phyloP scores from a whole-genome alignment of 2,888 invertebrate species.

The Leucoma salicis region DNA sequence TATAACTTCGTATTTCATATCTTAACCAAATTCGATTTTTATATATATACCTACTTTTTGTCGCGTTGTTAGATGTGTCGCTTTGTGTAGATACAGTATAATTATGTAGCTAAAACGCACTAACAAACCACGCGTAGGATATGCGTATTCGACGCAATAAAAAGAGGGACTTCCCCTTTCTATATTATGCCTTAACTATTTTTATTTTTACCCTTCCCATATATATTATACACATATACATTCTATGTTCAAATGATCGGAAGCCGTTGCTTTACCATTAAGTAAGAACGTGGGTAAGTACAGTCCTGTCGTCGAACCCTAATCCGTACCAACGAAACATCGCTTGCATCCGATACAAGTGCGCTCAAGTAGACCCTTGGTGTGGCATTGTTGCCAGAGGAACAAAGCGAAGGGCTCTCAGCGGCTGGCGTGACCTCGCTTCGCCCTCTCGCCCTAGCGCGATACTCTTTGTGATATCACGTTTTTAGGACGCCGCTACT shows the following conservation, averaged over 20 bases:
- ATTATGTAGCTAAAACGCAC: too few species aligned
- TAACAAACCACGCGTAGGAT: too few species aligned
- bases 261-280: slow-evolving; percentile 24
- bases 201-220: too few species aligned
- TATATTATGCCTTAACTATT: too few species aligned
- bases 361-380: slow-evolving; percentile 60
- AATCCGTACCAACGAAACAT: slow-evolving; percentile 68
- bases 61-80: too few species aligned
- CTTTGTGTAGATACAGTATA: too few species aligned
- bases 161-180: too few species aligned
- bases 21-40: too few species aligned
- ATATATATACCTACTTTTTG: too few species aligned
- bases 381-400: slow-evolving; percentile 73
- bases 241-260: slow-evolving; percentile 8
- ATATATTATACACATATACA: not conserved
- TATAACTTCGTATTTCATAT: too few species aligned
- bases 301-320: slow-evolving; percentile 52
- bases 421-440: slow-evolving; percentile 67
- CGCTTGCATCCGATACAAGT: slow-evolving; percentile 77
- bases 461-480: slow-evolving; percentile 76
- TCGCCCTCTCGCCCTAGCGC: slow-evolving; percentile 48
- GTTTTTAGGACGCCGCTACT: slow-evolving; percentile 67
- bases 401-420: slow-evolving; percentile 75
- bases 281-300: slow-evolving; percentile 35
- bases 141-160: too few species aligned